phyloP scores from a whole-genome alignment of 2,797 vertebrate species.

The Leptatherina wallacei region DNA sequence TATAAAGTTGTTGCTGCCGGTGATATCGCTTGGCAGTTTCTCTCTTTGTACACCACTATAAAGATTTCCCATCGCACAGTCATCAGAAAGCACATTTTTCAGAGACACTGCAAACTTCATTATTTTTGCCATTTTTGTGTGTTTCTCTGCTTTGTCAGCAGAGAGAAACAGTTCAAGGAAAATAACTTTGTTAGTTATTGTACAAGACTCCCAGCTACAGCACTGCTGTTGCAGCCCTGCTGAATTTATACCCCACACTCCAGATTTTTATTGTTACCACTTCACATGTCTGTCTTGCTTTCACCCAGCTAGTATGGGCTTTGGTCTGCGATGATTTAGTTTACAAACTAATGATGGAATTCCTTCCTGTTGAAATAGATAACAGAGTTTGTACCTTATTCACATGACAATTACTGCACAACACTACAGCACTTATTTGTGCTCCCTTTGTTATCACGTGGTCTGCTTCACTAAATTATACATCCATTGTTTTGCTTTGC shows the following conservation, averaged over 20 bases:
- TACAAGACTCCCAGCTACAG: slow-evolving; percentile 23
- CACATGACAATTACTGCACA: neutral
- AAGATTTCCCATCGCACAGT: slow-evolving; percentile 40
- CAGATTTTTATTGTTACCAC: slow-evolving; percentile 14
- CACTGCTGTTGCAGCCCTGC: neutral
- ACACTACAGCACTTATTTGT: neutral
- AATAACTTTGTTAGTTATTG: slow-evolving; percentile 46
- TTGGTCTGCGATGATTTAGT: neutral
- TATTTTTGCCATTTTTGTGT: slow-evolving; percentile 33
- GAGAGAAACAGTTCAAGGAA: slow-evolving; percentile 24
- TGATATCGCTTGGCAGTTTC: slow-evolving; percentile 56
- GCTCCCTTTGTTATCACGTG: neutral
- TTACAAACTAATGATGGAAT: neutral
- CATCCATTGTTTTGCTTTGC: slow-evolving; percentile 18
- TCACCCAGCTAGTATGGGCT: neutral
- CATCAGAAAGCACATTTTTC: slow-evolving; percentile 50
- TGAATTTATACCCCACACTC: slow-evolving; percentile 14
- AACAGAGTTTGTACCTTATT: neutral
- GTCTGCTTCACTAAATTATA: slow-evolving; percentile 12
- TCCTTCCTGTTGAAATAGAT: slow-evolving; percentile 7
- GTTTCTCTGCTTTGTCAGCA: slow-evolving; percentile 31
- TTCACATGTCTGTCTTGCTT: slow-evolving; percentile 6
- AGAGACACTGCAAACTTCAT: slow-evolving; percentile 39
- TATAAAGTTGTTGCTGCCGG: slow-evolving; percentile 62
- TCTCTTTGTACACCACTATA: slow-evolving; percentile 56